Conservation (phyloP, 2,888 invertebrate genomes). For the Flexamia atlantica region DNA sequence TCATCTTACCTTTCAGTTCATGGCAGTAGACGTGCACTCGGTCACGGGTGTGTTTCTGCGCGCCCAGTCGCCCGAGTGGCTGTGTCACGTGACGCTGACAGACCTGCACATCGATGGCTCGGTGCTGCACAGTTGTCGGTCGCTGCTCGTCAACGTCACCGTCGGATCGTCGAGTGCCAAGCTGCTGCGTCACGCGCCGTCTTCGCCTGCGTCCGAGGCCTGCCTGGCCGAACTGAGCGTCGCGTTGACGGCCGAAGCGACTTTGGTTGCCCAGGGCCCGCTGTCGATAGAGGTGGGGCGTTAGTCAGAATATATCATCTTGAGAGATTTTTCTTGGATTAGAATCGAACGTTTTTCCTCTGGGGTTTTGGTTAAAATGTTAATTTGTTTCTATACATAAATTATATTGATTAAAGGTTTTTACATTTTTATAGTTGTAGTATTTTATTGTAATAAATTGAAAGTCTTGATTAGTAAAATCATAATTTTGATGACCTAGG, state of each 20-base stretch:
- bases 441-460: too few relatives aligned
- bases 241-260: slow-evolving; percentile 86
- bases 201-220: slow-evolving; percentile 71
- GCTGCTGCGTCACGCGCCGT: slow-evolving; percentile 77
- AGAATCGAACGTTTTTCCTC: too few relatives aligned
- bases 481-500: too few relatives aligned
- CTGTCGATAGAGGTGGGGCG: slow-evolving; percentile 90
- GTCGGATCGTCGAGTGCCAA: slow-evolving; percentile 81
- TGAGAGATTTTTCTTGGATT: too few relatives aligned
- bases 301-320: too few relatives aligned
- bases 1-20: too few relatives aligned
- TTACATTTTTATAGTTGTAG: too few relatives aligned
- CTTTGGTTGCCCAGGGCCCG: slow-evolving; percentile 89
- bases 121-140: slow-evolving; percentile 82
- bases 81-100: slow-evolving; percentile 84
- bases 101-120: slow-evolving; percentile 84
- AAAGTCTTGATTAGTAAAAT: too few relatives aligned
- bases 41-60: slow-evolving; percentile 81
- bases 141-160: slow-evolving; percentile 85
- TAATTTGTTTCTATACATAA: too few relatives aligned
- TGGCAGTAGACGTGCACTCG: slow-evolving; percentile 90
- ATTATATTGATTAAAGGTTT: too few relatives aligned
- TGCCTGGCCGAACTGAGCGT: slow-evolving; percentile 86
- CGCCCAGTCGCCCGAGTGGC: slow-evolving; percentile 82
- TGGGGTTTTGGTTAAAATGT: too few relatives aligned